A percentile compares a stretch with the other conserved stretches of the same genome.
Evolutionary conservation across 2,888 invertebrate genomes (phyloP).

Genomic region (Balanococcus diminutus): DNA sequence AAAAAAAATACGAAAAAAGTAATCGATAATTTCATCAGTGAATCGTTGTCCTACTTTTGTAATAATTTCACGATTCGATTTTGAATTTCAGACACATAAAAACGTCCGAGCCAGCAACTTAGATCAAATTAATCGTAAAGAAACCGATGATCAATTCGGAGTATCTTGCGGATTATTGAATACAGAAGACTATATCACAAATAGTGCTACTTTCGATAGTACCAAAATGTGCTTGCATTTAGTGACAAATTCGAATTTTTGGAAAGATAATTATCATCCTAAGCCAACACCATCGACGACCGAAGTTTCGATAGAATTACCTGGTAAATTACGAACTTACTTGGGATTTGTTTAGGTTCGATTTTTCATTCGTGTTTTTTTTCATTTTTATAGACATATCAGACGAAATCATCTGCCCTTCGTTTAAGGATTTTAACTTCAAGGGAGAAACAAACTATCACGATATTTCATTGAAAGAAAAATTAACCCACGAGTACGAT

Average conservation of each 20-base stretch:
- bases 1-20: neutral
- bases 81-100: neutral
- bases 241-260: neutral
- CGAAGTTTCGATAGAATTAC: neutral
- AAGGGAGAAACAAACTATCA: neutral
- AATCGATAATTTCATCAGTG: neutral
- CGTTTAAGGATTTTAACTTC: constrained; percentile 2
- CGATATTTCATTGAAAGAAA: neutral
- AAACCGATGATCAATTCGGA: neutral
- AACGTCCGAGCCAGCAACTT: neutral
- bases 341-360: neutral
- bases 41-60: too few species aligned
- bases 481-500: neutral
- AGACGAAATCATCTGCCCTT: constrained; percentile 6
- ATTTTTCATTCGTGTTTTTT: neutral
- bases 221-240: constrained; percentile 13
- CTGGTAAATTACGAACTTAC: constrained; percentile 1
- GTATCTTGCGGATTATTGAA: neutral
- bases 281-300: neutral
- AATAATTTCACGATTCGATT: neutral
- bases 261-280: neutral
- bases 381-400: neutral
- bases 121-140: constrained; percentile 24
- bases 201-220: constrained; percentile 34
- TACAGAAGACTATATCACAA: constrained; percentile 23